Evolutionary conservation across 2,113 vertebrate genomes (phyloP).

Genomic region (Athene cunicularia): DNA sequence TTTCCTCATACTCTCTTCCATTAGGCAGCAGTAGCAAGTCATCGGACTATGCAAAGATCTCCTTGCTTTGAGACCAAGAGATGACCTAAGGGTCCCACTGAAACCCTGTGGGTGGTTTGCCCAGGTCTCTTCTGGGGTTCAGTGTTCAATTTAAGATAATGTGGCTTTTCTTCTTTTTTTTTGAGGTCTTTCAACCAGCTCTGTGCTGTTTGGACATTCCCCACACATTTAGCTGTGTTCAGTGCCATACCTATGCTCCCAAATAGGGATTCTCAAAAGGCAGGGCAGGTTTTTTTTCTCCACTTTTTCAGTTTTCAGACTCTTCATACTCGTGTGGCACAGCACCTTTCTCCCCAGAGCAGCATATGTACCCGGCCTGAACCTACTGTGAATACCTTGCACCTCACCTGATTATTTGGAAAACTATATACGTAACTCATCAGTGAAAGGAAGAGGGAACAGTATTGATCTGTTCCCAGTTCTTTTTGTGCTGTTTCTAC

Average conservation of each 20-base stretch:
- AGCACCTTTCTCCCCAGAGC: background rate
- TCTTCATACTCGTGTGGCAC: background rate
- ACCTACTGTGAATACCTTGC: background rate
- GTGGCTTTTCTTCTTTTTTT: background rate
- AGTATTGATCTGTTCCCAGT: background rate
- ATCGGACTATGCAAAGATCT: background rate
- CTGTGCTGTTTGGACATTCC: background rate
- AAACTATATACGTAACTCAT: background rate
- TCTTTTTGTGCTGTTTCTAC: background rate
- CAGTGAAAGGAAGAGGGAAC: background rate
- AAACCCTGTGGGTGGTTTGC: background rate
- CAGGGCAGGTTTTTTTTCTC: background rate
- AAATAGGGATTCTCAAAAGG: background rate
- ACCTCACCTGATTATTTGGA: background rate
- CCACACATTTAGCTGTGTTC: background rate
- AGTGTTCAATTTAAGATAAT: background rate
- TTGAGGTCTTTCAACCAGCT: background rate
- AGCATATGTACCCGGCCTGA: background rate
- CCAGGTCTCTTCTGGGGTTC: background rate
- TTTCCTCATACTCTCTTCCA: background rate
- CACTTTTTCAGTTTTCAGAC: background rate
- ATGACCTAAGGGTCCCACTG: background rate
- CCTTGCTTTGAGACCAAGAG: background rate
- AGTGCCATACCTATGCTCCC: background rate
- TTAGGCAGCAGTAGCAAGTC: background rate